These are phyloP conservation scores for Micromys minutus DNA, from an alignment of 2,113 vertebrate species.

Conservation along the genomic window DNA sequence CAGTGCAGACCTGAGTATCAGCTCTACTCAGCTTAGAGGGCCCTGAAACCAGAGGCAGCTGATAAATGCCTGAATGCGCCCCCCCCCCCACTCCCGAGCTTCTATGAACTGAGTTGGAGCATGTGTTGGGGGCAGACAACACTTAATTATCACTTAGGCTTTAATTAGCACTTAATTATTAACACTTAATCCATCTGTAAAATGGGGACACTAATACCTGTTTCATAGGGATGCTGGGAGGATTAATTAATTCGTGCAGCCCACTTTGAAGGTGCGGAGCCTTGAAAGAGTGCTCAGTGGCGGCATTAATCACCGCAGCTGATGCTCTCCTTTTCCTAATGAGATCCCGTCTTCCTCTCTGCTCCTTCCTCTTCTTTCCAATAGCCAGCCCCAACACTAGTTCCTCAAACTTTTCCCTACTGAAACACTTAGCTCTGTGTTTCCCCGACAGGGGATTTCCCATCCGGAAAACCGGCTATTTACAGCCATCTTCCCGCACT, in stretches of 20 bases:
- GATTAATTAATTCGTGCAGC: conserved; percentile 71
- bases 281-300: conserved; percentile 30
- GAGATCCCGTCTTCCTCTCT: conserved; percentile 9
- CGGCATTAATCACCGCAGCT: background rate
- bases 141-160: conserved; percentile 77
- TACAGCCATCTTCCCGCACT: conserved; percentile 83
- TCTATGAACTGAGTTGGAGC: conserved; percentile 60
- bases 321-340: conserved; percentile 44
- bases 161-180: conserved; percentile 79
- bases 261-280: conserved; percentile 65
- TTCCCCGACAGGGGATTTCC: conserved; percentile 83
- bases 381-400: background rate
- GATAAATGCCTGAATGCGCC: conserved; percentile 33
- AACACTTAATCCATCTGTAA: conserved; percentile 82
- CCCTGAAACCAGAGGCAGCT: conserved; percentile 26
- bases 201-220: conserved; percentile 80
- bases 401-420: conserved; percentile 72
- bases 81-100: background rate
- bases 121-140: conserved; percentile 58
- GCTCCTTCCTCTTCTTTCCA: conserved; percentile 49
- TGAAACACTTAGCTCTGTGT: conserved; percentile 77
- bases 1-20: background rate
- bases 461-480: conserved; percentile 84
- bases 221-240: conserved; percentile 54
- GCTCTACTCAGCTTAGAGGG: background rate